Base-by-base conservation (phyloP, 2,113 vertebrate genomes). In the Bufo bufo region DNA sequence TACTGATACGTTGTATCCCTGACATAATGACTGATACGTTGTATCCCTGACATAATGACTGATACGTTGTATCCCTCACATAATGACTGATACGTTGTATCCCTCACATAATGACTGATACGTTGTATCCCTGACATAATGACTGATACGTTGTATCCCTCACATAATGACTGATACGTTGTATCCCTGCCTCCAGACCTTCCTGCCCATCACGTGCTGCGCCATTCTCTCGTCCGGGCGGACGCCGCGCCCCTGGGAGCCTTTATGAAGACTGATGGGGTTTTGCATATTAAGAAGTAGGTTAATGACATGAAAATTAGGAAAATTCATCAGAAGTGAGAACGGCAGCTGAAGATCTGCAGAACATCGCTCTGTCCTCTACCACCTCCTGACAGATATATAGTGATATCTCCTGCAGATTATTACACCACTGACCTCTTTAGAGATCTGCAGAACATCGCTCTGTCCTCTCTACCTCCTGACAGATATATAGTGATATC, bases 231-330 rank as follows among this genome's bases (percentile, higher is more conserved):
- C 66, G 23, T 12, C 7, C 75, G 17, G 12, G 8, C 77, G 50
- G 7, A n/a, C 12, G 52, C 77, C 59, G 17, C 23, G 78, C 78
- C 54, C 78, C 59, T 79, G 52, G 54, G n/a, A 79, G 14, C 54
- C n/a, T 79, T 59, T 80, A 9, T 59, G 17, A 80, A 59, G 78
- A 80, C 56, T 43, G 54, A 80, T 59, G 79, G 20, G 1, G 19
- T 47, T 82, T 12, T 58, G 71, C 71, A 75, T 77, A 74, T 77
- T 49, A 61, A 78, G 4, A 78, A 33, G 45, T 78, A 50, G 56
- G 85, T 78, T 86, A 86, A 86, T 86, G 59, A 54, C 74, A 86
- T 20, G 74, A 78, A 78, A 77, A 78, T 77, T 58, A 65, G 74
- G 16, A 50, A 7, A 75, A 86, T 86, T 65, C 74, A 86, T 86